Percentiles rank a stretch among this genome's conserved stretches.
phyloP scores from a whole-genome alignment of 2,113 vertebrate genomes.

The Gorilla gorilla region DNA sequence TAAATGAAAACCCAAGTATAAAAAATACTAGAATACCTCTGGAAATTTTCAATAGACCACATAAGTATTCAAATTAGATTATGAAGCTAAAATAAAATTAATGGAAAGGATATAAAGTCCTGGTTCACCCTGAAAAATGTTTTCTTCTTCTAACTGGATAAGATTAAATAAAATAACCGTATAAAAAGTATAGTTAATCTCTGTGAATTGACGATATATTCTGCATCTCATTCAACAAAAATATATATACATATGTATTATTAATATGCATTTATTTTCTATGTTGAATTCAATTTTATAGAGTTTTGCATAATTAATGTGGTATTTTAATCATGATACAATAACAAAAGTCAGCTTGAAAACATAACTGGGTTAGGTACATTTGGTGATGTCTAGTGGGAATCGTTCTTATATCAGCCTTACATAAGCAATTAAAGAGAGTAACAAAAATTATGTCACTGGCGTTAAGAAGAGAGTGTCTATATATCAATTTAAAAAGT shows the following conservation, averaged over 20 bases:
- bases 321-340: slow-evolving; percentile 84
- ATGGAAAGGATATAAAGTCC: not conserved
- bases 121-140: not conserved
- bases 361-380: slow-evolving; percentile 74
- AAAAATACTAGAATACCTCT: not conserved
- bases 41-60: not conserved
- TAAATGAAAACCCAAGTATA: not conserved
- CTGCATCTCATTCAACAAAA: slow-evolving; percentile 78
- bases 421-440: slow-evolving; percentile 83
- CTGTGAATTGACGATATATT: slow-evolving; percentile 63
- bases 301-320: slow-evolving; percentile 85
- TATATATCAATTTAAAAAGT: slow-evolving; percentile 77
- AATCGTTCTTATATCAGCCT: slow-evolving; percentile 79
- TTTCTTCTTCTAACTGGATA: not conserved
- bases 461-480: slow-evolving; percentile 76
- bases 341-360: slow-evolving; percentile 81
- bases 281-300: slow-evolving; percentile 81
- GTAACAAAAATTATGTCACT: slow-evolving; percentile 77
- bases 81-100: slow-evolving; percentile 5
- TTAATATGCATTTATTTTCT: slow-evolving; percentile 83
- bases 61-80: slow-evolving; percentile 19
- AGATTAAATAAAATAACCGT: slow-evolving; percentile 57
- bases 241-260: slow-evolving; percentile 82
- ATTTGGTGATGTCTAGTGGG: slow-evolving; percentile 77
- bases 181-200: slow-evolving; percentile 23